Evolutionary conservation across 2,888 invertebrate genomes (phyloP).

Genomic region (Morpho achilles): DNA sequence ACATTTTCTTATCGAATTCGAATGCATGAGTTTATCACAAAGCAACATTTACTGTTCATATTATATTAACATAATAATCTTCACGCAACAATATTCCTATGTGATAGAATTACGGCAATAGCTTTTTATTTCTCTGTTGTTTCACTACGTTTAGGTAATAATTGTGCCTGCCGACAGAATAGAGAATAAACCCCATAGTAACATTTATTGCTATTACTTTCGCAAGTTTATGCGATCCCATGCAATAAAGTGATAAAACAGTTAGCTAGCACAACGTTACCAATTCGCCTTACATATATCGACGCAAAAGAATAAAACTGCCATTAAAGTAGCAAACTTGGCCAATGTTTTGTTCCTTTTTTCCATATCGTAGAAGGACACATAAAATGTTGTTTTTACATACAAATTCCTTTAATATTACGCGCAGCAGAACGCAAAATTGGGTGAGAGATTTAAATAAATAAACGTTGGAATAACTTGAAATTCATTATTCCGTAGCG

Average conservation of each 20-base stretch:
- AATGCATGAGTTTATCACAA: too few relatives aligned
- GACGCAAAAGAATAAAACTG: slow-evolving; percentile 70
- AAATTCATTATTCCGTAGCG: slow-evolving; percentile 10
- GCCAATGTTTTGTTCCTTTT: slow-evolving; percentile 63
- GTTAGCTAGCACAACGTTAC: slow-evolving; percentile 66
- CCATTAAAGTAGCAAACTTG: slow-evolving; percentile 68
- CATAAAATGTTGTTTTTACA: slow-evolving; percentile 1
- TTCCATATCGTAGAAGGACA: slow-evolving; percentile 32
- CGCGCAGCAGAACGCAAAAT: background rate
- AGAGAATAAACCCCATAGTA: slow-evolving; percentile 50
- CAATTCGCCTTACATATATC: slow-evolving; percentile 65
- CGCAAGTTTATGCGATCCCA: slow-evolving; percentile 70
- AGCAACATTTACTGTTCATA: too few relatives aligned
- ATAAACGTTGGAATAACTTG: slow-evolving; percentile 9
- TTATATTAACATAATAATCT: too few relatives aligned
- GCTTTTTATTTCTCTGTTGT: slow-evolving; percentile 1
- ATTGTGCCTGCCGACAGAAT: slow-evolving; percentile 30
- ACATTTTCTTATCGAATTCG: too few relatives aligned
- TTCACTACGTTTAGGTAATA: slow-evolving; percentile 24
- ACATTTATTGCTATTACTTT: slow-evolving; percentile 61
- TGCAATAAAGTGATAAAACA: slow-evolving; percentile 78
- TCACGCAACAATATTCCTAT: too few relatives aligned
- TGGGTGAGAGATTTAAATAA: slow-evolving; percentile 9
- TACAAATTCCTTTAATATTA: background rate
- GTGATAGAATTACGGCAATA: too few relatives aligned